Evolutionary conservation across 1,140 invertebrate species (phyloP).

Genomic region (Zelostemma sp.): DNA sequence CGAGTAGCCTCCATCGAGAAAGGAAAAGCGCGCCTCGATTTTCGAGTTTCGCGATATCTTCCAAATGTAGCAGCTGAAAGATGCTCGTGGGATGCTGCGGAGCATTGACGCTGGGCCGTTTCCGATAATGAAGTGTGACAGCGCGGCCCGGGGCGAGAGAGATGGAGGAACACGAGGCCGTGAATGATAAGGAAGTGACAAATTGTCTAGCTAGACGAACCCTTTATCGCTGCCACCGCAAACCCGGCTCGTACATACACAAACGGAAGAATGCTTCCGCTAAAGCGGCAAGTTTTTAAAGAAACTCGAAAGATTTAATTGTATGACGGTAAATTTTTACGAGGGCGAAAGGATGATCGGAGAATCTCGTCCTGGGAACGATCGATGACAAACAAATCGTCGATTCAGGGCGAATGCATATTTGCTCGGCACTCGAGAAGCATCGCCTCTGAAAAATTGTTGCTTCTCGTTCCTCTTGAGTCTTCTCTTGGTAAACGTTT

Average conservation of each 20-base stretch:
- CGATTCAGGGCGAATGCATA: slow-evolving; percentile 34
- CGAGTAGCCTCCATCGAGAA: slow-evolving; percentile 16
- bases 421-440: slow-evolving; percentile 36
- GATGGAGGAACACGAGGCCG: slow-evolving; percentile 11
- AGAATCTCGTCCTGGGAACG: too few relatives aligned
- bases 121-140: slow-evolving; percentile 30
- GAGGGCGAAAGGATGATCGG: too few relatives aligned
- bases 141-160: slow-evolving; percentile 21
- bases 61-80: slow-evolving; percentile 16
- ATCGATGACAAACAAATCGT: slow-evolving; percentile 27
- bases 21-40: slow-evolving; percentile 11
- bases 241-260: background rate
- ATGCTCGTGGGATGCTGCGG: slow-evolving; percentile 48
- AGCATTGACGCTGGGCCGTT: slow-evolving; percentile 43
- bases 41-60: slow-evolving; percentile 20
- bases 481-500: too few relatives aligned
- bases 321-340: too few relatives aligned
- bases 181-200: slow-evolving; percentile 65
- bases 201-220: slow-evolving; percentile 63
- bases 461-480: background rate
- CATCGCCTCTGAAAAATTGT: slow-evolving; percentile 37
- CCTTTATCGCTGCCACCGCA: slow-evolving; percentile 21
- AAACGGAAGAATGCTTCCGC: too few relatives aligned
- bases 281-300: too few relatives aligned
- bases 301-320: too few relatives aligned